Base-by-base conservation (phyloP, 2,113 vertebrate species). In the Herpailurus yagouaroundi region DNA sequence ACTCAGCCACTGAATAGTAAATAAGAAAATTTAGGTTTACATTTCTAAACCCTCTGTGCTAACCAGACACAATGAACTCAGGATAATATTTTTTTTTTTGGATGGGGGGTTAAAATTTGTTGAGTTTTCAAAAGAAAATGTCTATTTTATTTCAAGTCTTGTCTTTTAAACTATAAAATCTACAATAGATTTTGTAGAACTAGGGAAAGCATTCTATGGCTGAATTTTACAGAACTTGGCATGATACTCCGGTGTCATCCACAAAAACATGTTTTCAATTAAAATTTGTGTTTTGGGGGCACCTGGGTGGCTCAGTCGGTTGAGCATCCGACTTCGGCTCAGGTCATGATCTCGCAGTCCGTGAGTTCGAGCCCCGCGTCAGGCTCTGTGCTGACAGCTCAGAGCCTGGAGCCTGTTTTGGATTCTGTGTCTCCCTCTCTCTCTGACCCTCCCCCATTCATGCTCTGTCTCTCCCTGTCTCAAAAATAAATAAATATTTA, bases 81-180 rank as follows among this genome's bases (percentile, higher is more conserved):
- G 7, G 11, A 29, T 12, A 63, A 93, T 76, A 79, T 76, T 76
- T 36, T 10, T 55, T n/a, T 63, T 68, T 66, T 63, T 36, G 64
- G 31, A 60, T 91, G 7, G 45, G 45, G 45, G 45, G 45, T 94
- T 21, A 55, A 91, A 95, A 79, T 83, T 29, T 88, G 50, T 83
- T 55, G 81, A 63, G 45, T 57, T 52, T 38, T 87, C 77, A 66
- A 87, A 91, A 82, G 41, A 80, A 87, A 95, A 57, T 57, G 29
- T 38, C 52, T 93, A 66, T 76, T 85, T 12, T 41, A 69, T 68
- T 92, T 81, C 9, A 86, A 12, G 36, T 77, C 45, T 52, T 86
- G 8, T 27, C 48, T 94, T 89, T 82, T 71, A 92, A 85, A 80
- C 48, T 81, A 73, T 36, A 91, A 87, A 89, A n/a, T 73, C 69